These are phyloP conservation scores for Meiosimyza decipiens DNA, from an alignment of 2,888 invertebrate genomes.

Conservation along the genomic window DNA sequence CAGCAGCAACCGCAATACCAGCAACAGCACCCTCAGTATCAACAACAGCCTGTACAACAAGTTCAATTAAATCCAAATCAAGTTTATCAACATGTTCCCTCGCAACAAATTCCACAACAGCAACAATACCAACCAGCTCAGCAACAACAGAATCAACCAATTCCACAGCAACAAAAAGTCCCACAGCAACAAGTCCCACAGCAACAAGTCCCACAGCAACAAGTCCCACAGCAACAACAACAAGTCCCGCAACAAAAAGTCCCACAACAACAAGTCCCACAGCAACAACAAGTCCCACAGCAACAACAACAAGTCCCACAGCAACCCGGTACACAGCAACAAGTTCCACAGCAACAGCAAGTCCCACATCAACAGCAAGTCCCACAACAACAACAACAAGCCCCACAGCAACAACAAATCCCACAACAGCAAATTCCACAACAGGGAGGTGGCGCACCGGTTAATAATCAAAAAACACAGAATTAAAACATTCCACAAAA, in stretches of 20 bases:
- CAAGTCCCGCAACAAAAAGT: constrained; percentile 37
- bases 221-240: constrained; percentile 38
- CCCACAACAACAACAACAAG: constrained; percentile 42
- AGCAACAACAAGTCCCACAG: constrained; percentile 39
- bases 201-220: constrained; percentile 45
- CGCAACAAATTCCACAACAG: not conserved
- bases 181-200: constrained; percentile 39
- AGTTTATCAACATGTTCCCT: constrained; percentile 53
- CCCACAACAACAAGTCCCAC: constrained; percentile 48
- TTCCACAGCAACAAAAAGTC: constrained; percentile 42
- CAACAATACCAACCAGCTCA: constrained; percentile 31
- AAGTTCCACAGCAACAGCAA: constrained; percentile 41
- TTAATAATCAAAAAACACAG: constrained; percentile 43
- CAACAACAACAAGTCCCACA: constrained; percentile 50
- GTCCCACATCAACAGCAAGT: constrained; percentile 42
- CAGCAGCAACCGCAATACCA: constrained; percentile 47
- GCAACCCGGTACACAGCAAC: constrained; percentile 46
- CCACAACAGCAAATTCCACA: constrained; percentile 38
- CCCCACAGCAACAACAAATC: constrained; percentile 43
- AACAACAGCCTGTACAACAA: constrained; percentile 50
- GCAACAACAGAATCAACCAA: constrained; percentile 42
- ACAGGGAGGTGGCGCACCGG: not conserved
- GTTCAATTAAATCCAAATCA: constrained; percentile 57
- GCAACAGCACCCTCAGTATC: constrained; percentile 52
- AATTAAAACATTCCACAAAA: constrained; percentile 46